Conservation (phyloP, 2,888 invertebrate species). For the Toxonevra muliebris region DNA sequence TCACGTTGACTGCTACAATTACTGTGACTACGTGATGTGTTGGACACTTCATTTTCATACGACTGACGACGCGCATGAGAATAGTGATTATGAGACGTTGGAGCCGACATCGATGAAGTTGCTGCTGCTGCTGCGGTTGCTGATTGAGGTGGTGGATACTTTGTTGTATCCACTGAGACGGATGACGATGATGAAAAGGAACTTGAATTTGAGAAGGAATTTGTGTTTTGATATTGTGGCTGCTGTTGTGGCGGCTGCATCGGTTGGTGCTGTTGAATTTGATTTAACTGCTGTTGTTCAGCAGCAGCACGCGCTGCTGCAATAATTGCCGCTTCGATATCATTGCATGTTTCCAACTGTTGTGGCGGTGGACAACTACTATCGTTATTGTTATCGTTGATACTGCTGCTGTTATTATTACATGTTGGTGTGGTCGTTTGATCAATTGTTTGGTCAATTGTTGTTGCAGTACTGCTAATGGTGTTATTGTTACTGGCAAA, state of each 20-base stretch:
- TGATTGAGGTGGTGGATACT: conserved; percentile 34
- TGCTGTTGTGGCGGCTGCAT: conserved; percentile 31
- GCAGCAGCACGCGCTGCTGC: conserved; percentile 60
- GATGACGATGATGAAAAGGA: conserved; percentile 43
- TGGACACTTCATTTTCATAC: conserved; percentile 29
- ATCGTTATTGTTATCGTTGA: conserved; percentile 1
- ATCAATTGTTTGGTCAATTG: conserved; percentile 20
- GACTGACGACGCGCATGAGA: conserved; percentile 31
- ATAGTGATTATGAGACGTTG: conserved; percentile 13
- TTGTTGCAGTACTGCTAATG: conserved; percentile 35
- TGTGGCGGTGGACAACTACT: conserved; percentile 38
- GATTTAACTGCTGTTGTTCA: conserved; percentile 38
- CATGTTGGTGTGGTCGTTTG: not conserved
- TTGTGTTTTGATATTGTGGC: conserved; percentile 38
- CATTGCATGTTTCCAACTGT: conserved; percentile 61
- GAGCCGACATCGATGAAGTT: conserved; percentile 32
- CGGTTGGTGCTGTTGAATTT: conserved; percentile 8
- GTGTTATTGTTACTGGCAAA: conserved; percentile 12
- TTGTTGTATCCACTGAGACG: conserved; percentile 21
- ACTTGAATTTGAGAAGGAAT: conserved; percentile 43
- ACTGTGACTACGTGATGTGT: conserved; percentile 35
- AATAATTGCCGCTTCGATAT: conserved; percentile 61
- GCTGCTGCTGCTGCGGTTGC: conserved; percentile 35
- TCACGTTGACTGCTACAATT: conserved; percentile 41
- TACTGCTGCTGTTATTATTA: no score